Conservation (phyloP, 1,140 invertebrate species). For the Diachasmimorpha longicaudata region DNA sequence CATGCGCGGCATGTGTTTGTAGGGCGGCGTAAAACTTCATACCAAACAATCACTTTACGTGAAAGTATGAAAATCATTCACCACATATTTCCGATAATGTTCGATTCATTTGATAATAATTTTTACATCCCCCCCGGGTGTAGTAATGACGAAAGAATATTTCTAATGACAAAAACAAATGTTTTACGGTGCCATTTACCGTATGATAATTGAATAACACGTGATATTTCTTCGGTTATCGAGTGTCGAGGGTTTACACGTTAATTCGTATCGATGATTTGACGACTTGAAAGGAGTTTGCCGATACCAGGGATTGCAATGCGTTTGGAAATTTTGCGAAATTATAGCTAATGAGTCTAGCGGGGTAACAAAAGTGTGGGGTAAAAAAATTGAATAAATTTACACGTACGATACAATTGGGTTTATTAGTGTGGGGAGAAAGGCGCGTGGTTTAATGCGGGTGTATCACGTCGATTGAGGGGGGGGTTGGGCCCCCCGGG, state of each 20-base stretch:
- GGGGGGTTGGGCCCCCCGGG: not conserved
- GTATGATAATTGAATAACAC: not conserved
- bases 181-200: not conserved
- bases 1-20: slow-evolving; percentile 38
- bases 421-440: not conserved
- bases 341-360: not conserved
- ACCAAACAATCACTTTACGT: slow-evolving; percentile 61
- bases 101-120: not conserved
- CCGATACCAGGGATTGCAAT: not conserved
- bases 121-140: not conserved
- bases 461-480: not conserved
- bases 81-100: slow-evolving; percentile 13
- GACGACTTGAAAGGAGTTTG: not conserved
- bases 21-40: not conserved
- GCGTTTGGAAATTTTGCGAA: not conserved
- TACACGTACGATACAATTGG: not conserved
- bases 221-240: not conserved
- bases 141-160: not conserved
- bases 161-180: slow-evolving; percentile 1
- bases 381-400: slow-evolving; percentile 3
- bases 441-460: slow-evolving; percentile 8
- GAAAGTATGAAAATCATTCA: slow-evolving; percentile 61
- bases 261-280: not conserved
- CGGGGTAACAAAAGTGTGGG: not conserved
- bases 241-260: not conserved